Evolutionary conservation across 2,888 invertebrate species (phyloP).

Genomic region (Conistra vaccinii): DNA sequence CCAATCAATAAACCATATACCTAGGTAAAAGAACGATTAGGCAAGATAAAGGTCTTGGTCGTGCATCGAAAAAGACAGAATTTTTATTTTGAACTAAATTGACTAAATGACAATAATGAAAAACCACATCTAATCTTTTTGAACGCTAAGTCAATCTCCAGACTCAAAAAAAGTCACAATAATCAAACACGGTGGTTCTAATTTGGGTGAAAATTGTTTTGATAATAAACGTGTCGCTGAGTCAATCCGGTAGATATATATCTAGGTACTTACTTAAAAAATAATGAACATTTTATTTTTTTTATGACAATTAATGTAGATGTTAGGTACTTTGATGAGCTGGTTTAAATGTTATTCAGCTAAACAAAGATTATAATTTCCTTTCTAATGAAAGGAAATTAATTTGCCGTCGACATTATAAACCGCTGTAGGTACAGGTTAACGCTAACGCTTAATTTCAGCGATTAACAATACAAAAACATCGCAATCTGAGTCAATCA

Average conservation of each 20-base stretch:
- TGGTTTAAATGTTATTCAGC: not conserved
- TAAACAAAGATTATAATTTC: not conserved
- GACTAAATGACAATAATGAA: not conserved
- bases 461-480: constrained; percentile 30
- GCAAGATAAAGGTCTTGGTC: not conserved
- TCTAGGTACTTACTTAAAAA: not conserved
- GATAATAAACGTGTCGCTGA: no score
- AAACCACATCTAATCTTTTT: not conserved
- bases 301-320: not conserved
- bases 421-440: not conserved
- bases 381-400: no score
- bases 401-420: not conserved
- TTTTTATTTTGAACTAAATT: not conserved
- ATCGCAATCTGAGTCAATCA: constrained; percentile 46
- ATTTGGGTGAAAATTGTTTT: not conserved
- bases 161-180: not conserved
- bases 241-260: no score
- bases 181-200: not conserved
- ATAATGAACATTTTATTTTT: not conserved
- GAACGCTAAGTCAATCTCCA: not conserved
- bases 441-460: not conserved
- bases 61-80: not conserved
- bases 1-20: not conserved
- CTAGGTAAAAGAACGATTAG: not conserved
- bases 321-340: not conserved